Evolutionary conservation across 2,888 invertebrate species (phyloP).

Genomic region (Cerastis rubricosa): DNA sequence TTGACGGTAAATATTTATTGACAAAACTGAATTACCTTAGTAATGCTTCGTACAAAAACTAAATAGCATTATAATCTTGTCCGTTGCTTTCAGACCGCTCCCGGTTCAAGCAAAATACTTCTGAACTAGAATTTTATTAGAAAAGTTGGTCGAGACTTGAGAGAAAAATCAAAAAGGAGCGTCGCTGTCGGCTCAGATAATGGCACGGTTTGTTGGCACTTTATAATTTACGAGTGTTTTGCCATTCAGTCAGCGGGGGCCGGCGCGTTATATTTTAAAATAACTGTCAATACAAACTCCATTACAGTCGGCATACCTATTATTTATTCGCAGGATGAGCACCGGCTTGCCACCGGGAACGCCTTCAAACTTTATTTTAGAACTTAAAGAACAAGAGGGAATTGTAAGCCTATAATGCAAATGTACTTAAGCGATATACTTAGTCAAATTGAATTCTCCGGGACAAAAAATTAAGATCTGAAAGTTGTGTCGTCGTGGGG

Average conservation of each 20-base stretch:
- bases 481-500: slow-evolving; percentile 48
- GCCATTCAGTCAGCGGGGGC: slow-evolving; percentile 43
- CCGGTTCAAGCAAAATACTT: slow-evolving; percentile 38
- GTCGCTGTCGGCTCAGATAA: slow-evolving; percentile 43
- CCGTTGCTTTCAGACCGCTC: slow-evolving; percentile 2
- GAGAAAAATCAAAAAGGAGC: slow-evolving; percentile 36
- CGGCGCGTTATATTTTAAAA: slow-evolving; percentile 57
- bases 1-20: no score
- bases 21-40: no score
- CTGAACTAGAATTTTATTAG: slow-evolving; percentile 59
- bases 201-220: slow-evolving; percentile 43
- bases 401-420: slow-evolving; percentile 76
- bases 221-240: slow-evolving; percentile 56
- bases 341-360: slow-evolving; percentile 54
- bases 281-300: slow-evolving; percentile 67
- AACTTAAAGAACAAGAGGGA: slow-evolving; percentile 73
- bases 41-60: background rate
- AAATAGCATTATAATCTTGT: slow-evolving; percentile 8
- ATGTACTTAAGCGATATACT: slow-evolving; percentile 75
- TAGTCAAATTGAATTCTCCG: slow-evolving; percentile 75
- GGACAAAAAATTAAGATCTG: slow-evolving; percentile 65
- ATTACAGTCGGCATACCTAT: slow-evolving; percentile 66
- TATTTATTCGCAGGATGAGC: slow-evolving; percentile 68
- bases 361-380: slow-evolving; percentile 69
- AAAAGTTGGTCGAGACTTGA: slow-evolving; percentile 44